These are phyloP conservation scores for Temnothorax rugatulus DNA, from an alignment of 2,888 invertebrate species.

Conservation along the genomic window DNA sequence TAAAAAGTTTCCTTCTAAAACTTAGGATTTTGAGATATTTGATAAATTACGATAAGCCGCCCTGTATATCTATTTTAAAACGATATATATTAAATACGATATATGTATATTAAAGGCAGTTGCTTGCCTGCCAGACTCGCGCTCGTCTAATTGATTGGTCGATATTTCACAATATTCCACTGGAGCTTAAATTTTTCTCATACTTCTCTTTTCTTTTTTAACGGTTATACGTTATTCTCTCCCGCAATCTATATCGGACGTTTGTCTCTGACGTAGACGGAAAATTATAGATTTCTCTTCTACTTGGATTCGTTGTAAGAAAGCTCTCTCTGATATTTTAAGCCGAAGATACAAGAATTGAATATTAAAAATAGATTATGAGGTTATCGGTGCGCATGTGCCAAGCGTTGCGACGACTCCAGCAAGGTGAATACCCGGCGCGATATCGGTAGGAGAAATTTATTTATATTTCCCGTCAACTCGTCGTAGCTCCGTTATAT, in stretches of 20 bases:
- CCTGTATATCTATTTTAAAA: neutral
- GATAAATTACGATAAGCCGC: too few species aligned
- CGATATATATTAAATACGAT: neutral
- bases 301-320: neutral
- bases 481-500: neutral
- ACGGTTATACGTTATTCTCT: neutral
- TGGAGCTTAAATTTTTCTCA: neutral
- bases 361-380: constrained; percentile 40
- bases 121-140: neutral
- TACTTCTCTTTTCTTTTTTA: neutral
- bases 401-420: neutral
- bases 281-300: neutral
- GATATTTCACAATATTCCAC: constrained; percentile 1
- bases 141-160: constrained; percentile 3
- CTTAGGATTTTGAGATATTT: too few species aligned
- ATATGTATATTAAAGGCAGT: neutral
- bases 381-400: neutral
- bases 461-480: neutral
- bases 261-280: neutral
- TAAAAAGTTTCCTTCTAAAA: too few species aligned
- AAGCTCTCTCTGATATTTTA: constrained; percentile 1
- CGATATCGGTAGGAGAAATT: constrained; percentile 14
- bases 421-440: constrained; percentile 22
- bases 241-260: neutral
- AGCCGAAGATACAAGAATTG: constrained; percentile 6